Evolutionary conservation across 23 tunicate genomes (phyloP).

Genomic region (Oikopleura vanhoeffeni): DNA sequence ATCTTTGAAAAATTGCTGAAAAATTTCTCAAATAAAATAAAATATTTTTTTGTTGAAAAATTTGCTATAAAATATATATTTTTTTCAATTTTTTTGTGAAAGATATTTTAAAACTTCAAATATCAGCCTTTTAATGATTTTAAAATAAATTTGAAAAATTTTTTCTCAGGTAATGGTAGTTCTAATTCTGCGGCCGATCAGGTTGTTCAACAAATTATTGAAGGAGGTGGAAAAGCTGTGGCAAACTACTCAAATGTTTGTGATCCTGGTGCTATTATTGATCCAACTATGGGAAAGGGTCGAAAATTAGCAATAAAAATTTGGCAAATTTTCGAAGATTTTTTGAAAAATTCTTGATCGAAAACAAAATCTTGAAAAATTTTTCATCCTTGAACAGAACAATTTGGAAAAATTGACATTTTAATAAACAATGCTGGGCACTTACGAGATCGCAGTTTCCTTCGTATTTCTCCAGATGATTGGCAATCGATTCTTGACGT

Average conservation of each 20-base stretch:
- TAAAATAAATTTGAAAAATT: conserved; percentile 57
- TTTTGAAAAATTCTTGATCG: conserved; percentile 11
- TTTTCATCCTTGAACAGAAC: too few species aligned
- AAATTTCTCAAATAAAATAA: too few species aligned
- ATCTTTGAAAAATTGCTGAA: too few species aligned
- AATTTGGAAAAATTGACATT: neutral
- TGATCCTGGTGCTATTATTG: conserved; percentile 5
- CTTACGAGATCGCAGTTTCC: conserved; percentile 51
- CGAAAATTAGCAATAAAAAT: neutral
- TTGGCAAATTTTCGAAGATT: neutral
- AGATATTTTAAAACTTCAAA: too few species aligned
- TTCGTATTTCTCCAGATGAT: conserved; percentile 46
- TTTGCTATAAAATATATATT: too few species aligned
- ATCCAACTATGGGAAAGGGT: conserved; percentile 8
- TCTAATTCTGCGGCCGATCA: conserved; percentile 46
- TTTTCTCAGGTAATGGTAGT: conserved; percentile 43
- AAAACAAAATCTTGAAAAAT: neutral
- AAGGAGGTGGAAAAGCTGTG: conserved; percentile 68
- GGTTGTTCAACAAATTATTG: conserved; percentile 65
- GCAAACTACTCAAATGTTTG: conserved; percentile 54
- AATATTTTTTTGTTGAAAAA: too few species aligned
- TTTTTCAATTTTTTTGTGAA: too few species aligned
- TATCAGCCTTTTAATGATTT: too few species aligned
- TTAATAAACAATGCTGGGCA: conserved; percentile 21
- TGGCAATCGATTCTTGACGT: conserved; percentile 67